Conservation (phyloP, 2,797 vertebrate species). For the Nyctalus aviator region DNA sequence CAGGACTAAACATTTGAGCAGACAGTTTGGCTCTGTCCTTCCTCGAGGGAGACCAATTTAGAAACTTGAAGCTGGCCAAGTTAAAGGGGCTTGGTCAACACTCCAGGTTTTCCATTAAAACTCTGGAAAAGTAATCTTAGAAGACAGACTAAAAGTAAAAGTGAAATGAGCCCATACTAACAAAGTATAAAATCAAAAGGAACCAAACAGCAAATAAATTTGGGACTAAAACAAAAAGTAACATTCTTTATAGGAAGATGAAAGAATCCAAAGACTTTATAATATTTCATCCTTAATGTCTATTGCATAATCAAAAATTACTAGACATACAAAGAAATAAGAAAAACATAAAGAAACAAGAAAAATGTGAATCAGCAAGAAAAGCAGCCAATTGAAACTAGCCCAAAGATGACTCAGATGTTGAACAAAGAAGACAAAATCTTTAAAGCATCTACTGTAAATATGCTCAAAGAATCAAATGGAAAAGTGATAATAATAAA, state of each 20-base stretch:
- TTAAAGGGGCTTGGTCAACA: neutral
- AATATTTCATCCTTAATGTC: neutral
- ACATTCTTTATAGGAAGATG: neutral
- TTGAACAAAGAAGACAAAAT: neutral
- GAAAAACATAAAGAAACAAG: neutral
- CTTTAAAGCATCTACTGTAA: neutral
- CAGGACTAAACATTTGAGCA: neutral
- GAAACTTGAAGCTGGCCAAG: neutral
- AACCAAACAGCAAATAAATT: neutral
- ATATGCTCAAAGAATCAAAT: neutral
- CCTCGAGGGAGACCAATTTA: neutral
- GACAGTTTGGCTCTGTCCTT: neutral
- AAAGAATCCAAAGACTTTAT: neutral
- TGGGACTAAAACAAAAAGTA: conserved; percentile 17
- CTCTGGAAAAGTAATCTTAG: neutral
- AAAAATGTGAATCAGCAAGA: neutral
- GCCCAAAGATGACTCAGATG: neutral
- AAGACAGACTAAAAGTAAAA: conserved; percentile 1
- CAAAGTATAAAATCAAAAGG: neutral
- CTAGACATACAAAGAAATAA: neutral
- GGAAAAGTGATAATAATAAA: neutral
- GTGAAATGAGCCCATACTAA: neutral
- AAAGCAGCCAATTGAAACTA: neutral
- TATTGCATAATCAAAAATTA: neutral
- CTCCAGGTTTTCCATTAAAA: neutral